Conservation (phyloP, 2,888 invertebrate species). For the Erebia palarica region DNA sequence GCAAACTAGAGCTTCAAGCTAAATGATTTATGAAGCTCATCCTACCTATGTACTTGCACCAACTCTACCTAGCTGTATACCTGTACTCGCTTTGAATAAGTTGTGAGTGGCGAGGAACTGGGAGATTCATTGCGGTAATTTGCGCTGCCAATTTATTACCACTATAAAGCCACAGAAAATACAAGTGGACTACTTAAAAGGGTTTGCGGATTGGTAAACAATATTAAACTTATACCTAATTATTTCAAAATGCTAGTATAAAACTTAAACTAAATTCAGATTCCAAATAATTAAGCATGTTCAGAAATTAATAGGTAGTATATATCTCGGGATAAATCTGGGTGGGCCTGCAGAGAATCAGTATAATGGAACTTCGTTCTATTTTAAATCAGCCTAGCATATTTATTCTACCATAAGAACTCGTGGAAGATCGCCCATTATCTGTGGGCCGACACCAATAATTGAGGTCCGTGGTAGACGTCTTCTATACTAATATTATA, state of each 20-base stretch:
- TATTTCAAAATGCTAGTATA: not conserved
- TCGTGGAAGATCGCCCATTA: no score
- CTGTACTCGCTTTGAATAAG: constrained; percentile 32
- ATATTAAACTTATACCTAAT: not conserved
- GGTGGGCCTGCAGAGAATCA: no score
- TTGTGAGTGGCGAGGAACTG: constrained; percentile 25
- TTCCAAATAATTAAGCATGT: no score
- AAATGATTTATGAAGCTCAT: constrained; percentile 2
- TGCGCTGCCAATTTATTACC: constrained; percentile 31
- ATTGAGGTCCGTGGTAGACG: no score
- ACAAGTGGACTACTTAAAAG: not conserved
- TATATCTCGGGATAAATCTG: no score
- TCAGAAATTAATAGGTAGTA: no score
- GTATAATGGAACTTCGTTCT: no score
- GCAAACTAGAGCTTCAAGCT: not conserved
- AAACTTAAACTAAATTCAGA: no score
- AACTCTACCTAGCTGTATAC: constrained; percentile 15
- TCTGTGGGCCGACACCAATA: no score
- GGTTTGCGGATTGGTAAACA: not conserved
- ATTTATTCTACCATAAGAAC: no score
- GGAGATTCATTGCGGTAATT: constrained; percentile 33
- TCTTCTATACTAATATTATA: no score
- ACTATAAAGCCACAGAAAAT: constrained; percentile 25
- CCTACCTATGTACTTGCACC: not conserved
- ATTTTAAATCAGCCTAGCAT: no score